Evolutionary conservation across 2,797 vertebrate species (phyloP), one percentile per base, ranked within the genome.

Genomic region (Hylomyscus alleni): DNA sequence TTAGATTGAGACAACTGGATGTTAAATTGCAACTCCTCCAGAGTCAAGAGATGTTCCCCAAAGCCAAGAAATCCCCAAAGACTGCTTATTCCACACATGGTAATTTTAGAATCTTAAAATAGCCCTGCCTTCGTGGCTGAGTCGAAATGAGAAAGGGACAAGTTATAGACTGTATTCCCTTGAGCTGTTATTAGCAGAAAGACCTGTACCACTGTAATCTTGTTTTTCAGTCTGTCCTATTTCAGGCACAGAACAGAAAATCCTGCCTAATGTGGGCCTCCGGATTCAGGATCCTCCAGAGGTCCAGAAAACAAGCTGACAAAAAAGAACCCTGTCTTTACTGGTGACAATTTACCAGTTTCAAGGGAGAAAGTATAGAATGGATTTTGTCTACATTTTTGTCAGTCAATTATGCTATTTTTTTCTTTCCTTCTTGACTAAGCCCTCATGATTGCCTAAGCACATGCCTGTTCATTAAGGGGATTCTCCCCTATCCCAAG

Each of bases 21-120:
- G 97, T 85, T 86, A 69, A 96, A 50, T 94, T 96, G 50, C 90
- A 47, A 90, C 67, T 91, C 54, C 37, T 76, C 92, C 10, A 22
- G 82, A 92, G 88, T 95, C 31, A 34, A 67, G 96, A 96, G 31
- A 65, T 90, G 13, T 15, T 26, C 62, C 93, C 72, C n/a, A 83
- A 62, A 93, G 94, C 14, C 29, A 52, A 20, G 90, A 52, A 95
- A 83, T 92, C 90, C 9, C 11, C 22, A 31, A 93, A 94, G 34
- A 84, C 85, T 44, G 5, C 47, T 91, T 96, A 77, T 3, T 6
- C 82, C 47, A 56, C 82, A 12, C 20, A 58, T 72, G 14, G 47
- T 88, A 77, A 92, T 87, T 93, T 95, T 89, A 90, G 34, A 40
- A 89, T 24, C 56, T 26, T 37, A 58, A 96, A 95, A 95, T 83